phyloP scores from a whole-genome alignment of 1,140 invertebrate genomes.

The Penaeus indicus region DNA sequence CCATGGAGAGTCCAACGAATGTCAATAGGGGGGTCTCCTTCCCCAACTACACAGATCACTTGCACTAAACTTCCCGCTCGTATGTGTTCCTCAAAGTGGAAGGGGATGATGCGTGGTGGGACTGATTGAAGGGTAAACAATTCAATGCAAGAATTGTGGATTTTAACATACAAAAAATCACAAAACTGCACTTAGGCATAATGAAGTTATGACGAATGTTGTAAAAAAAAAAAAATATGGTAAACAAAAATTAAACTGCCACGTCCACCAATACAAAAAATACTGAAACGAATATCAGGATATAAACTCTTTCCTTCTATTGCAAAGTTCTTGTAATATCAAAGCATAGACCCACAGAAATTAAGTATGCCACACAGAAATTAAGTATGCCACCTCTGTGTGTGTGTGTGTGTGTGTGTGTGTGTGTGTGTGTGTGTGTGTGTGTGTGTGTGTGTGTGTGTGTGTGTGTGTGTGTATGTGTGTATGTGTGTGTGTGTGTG shows the following conservation, averaged over 20 bases:
- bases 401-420: neutral
- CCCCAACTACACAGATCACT: constrained; percentile 84
- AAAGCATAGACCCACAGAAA: neutral
- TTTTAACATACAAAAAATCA: neutral
- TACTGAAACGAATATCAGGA: neutral
- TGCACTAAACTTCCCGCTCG: constrained; percentile 66
- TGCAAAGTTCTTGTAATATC: neutral
- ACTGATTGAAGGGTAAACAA: constrained; percentile 59
- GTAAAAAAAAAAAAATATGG: neutral
- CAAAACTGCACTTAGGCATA: neutral
- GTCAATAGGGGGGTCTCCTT: constrained; percentile 85
- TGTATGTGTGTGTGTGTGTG: neutral
- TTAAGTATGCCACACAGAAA: too few species aligned
- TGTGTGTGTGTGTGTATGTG: neutral
- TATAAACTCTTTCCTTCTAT: neutral
- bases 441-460: neutral
- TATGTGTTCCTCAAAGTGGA: constrained; percentile 65
- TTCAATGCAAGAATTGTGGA: too few species aligned
- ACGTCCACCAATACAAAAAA: neutral
- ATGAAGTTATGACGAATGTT: neutral
- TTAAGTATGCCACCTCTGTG: too few species aligned
- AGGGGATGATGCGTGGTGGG: constrained; percentile 67
- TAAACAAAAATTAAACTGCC: neutral
- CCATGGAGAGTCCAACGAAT: constrained; percentile 84
- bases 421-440: neutral